Evolutionary conservation across 2,797 vertebrate genomes (phyloP), one percentile per base, ranked within the genome.

Genomic region (Sebastes hubbsi): DNA sequence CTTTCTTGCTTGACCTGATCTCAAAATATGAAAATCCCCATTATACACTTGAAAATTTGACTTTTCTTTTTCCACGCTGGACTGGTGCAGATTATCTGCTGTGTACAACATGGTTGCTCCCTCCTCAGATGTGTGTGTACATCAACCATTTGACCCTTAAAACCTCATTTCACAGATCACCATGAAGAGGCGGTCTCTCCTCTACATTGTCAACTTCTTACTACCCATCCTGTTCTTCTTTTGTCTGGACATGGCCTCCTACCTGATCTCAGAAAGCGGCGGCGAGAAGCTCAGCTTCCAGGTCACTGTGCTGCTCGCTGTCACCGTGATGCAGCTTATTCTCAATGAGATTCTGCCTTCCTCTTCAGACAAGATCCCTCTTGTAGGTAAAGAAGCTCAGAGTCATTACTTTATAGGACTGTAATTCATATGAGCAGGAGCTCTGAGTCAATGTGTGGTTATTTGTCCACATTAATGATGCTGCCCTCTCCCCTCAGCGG

Each of bases 321-420:
- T 94, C 58, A 96, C 96, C 4, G 95, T 97, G 76, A 80, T 97
- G 71, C 95, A 96, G n/a, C 92, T 96, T 25, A 92, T 97, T 7
- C 95, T 97, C 18, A 95, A 95, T 32, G 95, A 97, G 32, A 96
- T 95, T 46, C 91, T 97, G 32, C 96, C 97, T 3, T 86, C 95
- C 0, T 95, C 96, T 0, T 95, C 96, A 27, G 77, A 93, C 77
- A 76, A 79, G n/a, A 89, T 95, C 4, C 96, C 96, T 1, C 32
- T 96, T 10, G 96, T 97, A 88, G 95, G 96, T 97, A 90, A 84
- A 75, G 36, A 16, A 22, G 96, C 49, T 54, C 42, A 49, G 42
- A 49, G 42, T 49, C 42, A 49, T 18, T 18, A 49, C 42, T 38
- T 38, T 38, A 38, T 38, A 38, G 36, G 36, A 38, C 36, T 24